Evolutionary conservation across 2,888 invertebrate genomes (phyloP).

Genomic region (Liposcelis brunnea): DNA sequence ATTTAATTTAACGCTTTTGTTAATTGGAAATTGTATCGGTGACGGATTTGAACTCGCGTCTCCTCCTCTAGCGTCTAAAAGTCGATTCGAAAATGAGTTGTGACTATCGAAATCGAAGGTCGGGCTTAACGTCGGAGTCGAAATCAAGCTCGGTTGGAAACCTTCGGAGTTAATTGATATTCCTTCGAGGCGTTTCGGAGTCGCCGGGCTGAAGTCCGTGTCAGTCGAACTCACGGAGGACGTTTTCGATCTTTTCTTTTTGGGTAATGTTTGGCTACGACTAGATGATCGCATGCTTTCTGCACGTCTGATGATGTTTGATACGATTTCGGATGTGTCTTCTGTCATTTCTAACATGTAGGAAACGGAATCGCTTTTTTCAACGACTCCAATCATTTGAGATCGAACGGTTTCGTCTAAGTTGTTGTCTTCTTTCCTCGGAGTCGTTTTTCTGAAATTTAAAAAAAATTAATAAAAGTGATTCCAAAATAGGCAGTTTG

Average conservation of each 20-base stretch:
- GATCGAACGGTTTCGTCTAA: slow-evolving; percentile 44
- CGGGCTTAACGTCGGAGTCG: no score
- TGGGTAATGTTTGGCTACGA: slow-evolving; percentile 13
- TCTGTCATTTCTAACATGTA: slow-evolving; percentile 69
- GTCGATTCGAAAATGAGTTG: no score
- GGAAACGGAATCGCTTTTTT: slow-evolving; percentile 71
- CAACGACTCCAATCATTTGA: slow-evolving; percentile 65
- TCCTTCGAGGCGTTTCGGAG: no score
- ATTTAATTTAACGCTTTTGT: background rate
- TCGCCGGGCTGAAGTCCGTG: background rate
- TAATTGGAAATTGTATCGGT: no score
- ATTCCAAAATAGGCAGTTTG: no score
- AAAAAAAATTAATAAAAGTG: slow-evolving; percentile 4
- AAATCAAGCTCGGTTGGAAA: no score
- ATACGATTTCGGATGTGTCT: slow-evolving; percentile 50
- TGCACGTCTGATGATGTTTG: slow-evolving; percentile 49
- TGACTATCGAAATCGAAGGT: no score
- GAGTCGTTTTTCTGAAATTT: slow-evolving; percentile 8
- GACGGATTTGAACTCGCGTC: no score
- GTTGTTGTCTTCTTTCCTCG: slow-evolving; percentile 12
- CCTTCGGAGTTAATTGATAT: no score
- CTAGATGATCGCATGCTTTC: slow-evolving; percentile 18
- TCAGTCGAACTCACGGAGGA: no score
- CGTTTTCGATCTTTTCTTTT: slow-evolving; percentile 12
- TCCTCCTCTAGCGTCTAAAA: no score